phyloP scores from a whole-genome alignment of 2,888 invertebrate genomes.

The Drosophila testacea region DNA sequence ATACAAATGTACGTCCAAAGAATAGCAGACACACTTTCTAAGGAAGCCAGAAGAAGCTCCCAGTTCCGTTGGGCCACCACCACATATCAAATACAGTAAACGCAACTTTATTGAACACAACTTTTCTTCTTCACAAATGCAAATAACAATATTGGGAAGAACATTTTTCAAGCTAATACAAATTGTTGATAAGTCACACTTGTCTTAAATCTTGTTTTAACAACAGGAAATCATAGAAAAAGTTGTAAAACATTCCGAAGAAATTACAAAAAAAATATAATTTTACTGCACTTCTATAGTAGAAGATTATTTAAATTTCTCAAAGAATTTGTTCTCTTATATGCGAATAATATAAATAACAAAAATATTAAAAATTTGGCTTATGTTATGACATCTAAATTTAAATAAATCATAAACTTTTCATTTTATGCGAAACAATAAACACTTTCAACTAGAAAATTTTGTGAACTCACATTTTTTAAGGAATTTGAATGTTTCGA shows the following conservation, averaged over 20 bases:
- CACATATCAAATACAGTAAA: conserved; percentile 18
- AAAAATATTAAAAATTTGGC: not conserved
- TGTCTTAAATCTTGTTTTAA: not conserved
- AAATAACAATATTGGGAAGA: not conserved
- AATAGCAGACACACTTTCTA: conserved; percentile 21
- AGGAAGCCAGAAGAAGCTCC: conserved; percentile 19
- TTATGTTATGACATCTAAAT: conserved; percentile 20
- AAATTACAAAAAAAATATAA: not conserved
- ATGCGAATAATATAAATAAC: not conserved
- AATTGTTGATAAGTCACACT: conserved; percentile 2
- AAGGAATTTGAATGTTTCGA: no score
- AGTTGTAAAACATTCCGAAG: not conserved
- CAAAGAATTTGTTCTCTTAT: not conserved
- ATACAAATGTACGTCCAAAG: not conserved
- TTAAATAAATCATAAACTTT: conserved; percentile 18
- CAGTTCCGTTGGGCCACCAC: conserved; percentile 6
- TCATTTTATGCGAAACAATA: conserved; percentile 13
- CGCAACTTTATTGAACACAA: conserved; percentile 15
- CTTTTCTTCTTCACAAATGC: conserved; percentile 1
- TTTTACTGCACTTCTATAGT: not conserved
- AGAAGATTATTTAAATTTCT: not conserved
- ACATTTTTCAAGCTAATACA: not conserved
- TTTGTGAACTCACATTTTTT: conserved; percentile 1
- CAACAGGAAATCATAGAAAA: not conserved
- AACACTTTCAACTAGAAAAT: not conserved